phyloP scores from a whole-genome alignment of 1,140 invertebrate species.

The Eriosoma lanigerum region DNA sequence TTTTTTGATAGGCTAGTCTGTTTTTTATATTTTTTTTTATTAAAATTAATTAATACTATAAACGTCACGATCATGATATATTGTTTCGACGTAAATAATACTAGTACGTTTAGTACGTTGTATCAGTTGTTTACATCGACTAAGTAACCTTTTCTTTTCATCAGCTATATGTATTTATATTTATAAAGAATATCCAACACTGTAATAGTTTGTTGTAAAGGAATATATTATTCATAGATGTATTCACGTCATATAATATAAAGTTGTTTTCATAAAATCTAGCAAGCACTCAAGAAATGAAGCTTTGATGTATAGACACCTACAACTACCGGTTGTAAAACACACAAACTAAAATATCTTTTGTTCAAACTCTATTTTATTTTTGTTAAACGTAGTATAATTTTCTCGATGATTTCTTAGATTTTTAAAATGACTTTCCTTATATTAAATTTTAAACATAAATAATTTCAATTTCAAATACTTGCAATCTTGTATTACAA shows the following conservation, averaged over 20 bases:
- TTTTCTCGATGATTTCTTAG: background rate
- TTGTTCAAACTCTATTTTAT: no score
- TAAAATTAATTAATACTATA: no score
- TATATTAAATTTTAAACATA: no score
- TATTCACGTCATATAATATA: background rate
- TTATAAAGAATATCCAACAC: background rate
- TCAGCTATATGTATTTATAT: background rate
- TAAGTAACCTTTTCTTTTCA: background rate
- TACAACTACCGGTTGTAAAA: conserved; percentile 11
- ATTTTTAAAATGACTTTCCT: background rate
- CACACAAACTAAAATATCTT: conserved; percentile 8
- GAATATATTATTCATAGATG: conserved; percentile 31
- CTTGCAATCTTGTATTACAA: no score
- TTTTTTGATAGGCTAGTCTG: no score
- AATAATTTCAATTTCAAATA: conserved; percentile 9
- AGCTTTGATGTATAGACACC: conserved; percentile 5
- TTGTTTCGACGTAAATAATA: no score
- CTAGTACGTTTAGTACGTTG: no score
- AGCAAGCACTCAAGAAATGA: conserved; percentile 20
- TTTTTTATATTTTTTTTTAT: no score
- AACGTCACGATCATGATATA: no score
- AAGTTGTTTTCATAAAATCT: conserved; percentile 13
- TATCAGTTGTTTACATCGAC: background rate
- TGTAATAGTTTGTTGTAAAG: background rate
- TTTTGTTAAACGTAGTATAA: background rate